These are phyloP conservation scores for Gulo gulo DNA, from an alignment of 2,113 vertebrate species.

Conservation along the genomic window DNA sequence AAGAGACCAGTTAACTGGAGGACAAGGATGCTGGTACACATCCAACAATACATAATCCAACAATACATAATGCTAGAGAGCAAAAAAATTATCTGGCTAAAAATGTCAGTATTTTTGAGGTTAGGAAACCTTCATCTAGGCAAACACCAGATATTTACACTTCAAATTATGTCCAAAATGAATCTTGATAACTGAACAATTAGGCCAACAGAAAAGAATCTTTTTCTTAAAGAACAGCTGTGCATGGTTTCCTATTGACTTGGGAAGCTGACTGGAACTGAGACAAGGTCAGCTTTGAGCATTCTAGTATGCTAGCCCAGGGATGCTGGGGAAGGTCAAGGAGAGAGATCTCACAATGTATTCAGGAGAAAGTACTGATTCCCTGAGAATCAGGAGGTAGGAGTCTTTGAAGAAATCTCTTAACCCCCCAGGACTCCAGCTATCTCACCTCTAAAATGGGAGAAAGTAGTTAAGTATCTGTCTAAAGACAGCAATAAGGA, in stretches of 20 bases:
- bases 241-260: neutral
- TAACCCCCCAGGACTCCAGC: neutral
- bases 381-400: neutral
- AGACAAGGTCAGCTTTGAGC: neutral
- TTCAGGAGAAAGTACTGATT: neutral
- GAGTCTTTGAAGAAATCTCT: neutral
- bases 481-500: neutral
- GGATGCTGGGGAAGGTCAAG: neutral
- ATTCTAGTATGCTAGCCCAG: neutral
- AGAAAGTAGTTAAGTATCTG: neutral
- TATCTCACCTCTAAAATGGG: neutral
- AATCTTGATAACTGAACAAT: neutral
- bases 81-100: neutral
- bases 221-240: neutral
- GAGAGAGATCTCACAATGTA: neutral
- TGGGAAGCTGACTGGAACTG: neutral
- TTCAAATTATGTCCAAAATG: constrained; percentile 23
- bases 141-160: neutral
- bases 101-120: neutral
- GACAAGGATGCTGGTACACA: neutral
- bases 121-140: neutral
- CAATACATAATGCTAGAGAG: neutral
- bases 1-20: neutral
- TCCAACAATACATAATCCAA: neutral
- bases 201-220: neutral